Evolutionary conservation across 2,113 vertebrate genomes (phyloP).

Genomic region (Ibidorhyncha struthersii): DNA sequence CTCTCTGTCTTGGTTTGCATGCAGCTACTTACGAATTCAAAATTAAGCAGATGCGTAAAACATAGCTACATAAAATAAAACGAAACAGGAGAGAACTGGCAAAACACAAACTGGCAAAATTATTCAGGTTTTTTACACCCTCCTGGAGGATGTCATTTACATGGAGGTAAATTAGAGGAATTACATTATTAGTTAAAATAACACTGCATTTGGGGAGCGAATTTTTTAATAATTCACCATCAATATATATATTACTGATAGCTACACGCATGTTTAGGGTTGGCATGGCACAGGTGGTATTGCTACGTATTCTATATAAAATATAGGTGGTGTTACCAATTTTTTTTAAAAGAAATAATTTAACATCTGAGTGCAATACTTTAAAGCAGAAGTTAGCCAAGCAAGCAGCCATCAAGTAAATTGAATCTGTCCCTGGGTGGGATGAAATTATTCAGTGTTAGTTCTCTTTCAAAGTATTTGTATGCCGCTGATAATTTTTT

Average conservation of each 20-base stretch:
- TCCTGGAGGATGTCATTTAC: not conserved
- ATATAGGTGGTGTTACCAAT: not conserved
- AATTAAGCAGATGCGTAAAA: not conserved
- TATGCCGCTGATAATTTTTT: not conserved
- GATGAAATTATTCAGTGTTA: not conserved
- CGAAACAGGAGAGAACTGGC: not conserved
- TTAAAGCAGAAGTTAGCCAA: not conserved
- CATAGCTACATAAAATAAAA: not conserved
- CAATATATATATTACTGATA: not conserved
- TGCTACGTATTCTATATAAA: no score
- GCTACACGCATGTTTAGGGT: not conserved
- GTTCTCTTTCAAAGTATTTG: not conserved
- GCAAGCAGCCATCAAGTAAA: not conserved
- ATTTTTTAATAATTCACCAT: not conserved
- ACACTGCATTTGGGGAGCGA: not conserved
- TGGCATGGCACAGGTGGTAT: not conserved
- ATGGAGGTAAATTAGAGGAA: not conserved
- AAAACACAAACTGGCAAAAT: not conserved
- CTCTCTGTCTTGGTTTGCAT: not conserved
- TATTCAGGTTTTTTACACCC: not conserved
- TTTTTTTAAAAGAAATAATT: not conserved
- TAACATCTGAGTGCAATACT: not conserved
- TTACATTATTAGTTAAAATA: not conserved
- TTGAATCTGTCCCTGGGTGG: not conserved
- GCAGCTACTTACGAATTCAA: not conserved